Evolutionary conservation across 2,797 vertebrate species (phyloP).

Genomic region (Cheirogaleus major): DNA sequence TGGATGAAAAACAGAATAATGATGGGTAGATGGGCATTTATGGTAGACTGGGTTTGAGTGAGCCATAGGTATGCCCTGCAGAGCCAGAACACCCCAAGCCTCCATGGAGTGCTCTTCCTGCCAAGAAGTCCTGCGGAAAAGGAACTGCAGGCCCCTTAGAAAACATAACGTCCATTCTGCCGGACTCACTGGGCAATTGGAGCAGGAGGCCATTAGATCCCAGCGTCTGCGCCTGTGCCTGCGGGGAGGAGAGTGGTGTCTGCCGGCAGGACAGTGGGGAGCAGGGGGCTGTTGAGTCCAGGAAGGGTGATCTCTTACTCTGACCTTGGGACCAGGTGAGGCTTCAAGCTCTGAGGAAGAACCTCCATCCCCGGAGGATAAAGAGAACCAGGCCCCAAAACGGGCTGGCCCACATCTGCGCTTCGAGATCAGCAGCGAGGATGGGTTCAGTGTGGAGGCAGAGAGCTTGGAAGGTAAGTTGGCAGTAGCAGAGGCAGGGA

Average conservation of each 20-base stretch:
- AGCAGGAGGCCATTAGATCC: not conserved
- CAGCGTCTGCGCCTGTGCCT: not conserved
- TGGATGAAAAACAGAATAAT: not conserved
- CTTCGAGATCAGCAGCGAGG: conserved; percentile 94
- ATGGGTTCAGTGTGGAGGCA: conserved; percentile 93
- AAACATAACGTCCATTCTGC: not conserved
- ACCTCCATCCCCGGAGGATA: conserved; percentile 85
- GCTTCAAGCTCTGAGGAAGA: conserved; percentile 93
- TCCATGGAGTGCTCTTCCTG: not conserved
- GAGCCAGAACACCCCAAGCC: not conserved
- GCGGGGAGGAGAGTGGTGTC: not conserved
- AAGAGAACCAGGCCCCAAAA: conserved; percentile 84
- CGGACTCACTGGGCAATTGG: not conserved
- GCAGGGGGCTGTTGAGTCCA: not conserved
- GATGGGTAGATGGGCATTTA: not conserved
- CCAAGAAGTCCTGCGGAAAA: not conserved
- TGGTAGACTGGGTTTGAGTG: not conserved
- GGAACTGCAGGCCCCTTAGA: not conserved
- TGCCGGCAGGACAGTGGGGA: not conserved
- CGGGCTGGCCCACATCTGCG: conserved; percentile 90
- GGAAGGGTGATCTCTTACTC: not conserved
- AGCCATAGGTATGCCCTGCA: not conserved
- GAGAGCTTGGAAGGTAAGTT: conserved; percentile 92
- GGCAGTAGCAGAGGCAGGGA: not conserved
- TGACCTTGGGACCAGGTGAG: conserved; percentile 83